Evolutionary conservation across 2,113 vertebrate species (phyloP).

Genomic region (Thalassarche chlororhynchos): DNA sequence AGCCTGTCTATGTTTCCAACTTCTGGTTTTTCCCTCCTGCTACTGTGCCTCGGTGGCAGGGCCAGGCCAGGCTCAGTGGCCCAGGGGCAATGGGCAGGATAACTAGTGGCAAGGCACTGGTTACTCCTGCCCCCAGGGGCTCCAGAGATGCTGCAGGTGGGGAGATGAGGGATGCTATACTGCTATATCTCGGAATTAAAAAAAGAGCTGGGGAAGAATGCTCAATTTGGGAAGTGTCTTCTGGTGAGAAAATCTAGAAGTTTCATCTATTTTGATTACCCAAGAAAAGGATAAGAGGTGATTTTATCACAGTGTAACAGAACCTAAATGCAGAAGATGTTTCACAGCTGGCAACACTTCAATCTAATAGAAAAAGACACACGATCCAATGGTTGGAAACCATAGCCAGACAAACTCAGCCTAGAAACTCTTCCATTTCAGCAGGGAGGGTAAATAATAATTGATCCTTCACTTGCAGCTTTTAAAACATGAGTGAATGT

Average conservation of each 20-base stretch:
- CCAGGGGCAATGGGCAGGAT: not conserved
- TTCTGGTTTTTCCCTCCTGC: not conserved
- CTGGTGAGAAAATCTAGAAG: not conserved
- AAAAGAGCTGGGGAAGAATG: not conserved
- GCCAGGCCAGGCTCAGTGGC: not conserved
- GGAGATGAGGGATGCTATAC: not conserved
- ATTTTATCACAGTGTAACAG: not conserved
- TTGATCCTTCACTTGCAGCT: not conserved
- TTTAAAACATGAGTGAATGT: not conserved
- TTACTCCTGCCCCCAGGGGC: not conserved
- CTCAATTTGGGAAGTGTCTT: not conserved
- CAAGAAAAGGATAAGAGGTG: not conserved
- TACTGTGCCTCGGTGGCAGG: rapidly evolving
- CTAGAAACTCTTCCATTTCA: not conserved
- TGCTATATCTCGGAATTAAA: not conserved
- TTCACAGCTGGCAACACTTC: not conserved
- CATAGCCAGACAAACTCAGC: not conserved
- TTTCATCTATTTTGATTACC: not conserved
- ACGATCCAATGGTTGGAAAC: rapidly evolving
- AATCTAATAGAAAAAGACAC: not conserved
- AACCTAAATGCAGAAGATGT: not conserved
- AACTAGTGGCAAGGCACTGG: not conserved
- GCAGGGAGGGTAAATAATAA: not conserved
- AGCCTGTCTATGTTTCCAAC: not conserved
- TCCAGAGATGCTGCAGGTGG: not conserved